phyloP scores from a whole-genome alignment of 2,113 vertebrate species.

The Syngnathus typhle region DNA sequence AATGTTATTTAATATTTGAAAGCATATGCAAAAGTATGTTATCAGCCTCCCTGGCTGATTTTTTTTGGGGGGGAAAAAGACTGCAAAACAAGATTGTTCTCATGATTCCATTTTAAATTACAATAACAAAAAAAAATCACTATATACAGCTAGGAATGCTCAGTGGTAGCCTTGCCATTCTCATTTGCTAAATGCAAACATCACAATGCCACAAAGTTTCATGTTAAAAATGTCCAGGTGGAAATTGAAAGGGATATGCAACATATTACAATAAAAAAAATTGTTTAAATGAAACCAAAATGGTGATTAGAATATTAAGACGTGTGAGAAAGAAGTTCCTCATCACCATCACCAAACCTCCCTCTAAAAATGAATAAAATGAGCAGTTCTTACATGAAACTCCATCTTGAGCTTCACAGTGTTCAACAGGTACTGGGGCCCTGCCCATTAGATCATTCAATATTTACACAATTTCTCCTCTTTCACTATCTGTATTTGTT shows the following conservation, averaged over 20 bases:
- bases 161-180: constrained; percentile 46
- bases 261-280: constrained; percentile 3
- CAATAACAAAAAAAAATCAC: constrained; percentile 63
- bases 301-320: constrained; percentile 18
- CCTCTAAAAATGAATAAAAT: constrained; percentile 46
- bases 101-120: constrained; percentile 61
- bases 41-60: too few relatives aligned
- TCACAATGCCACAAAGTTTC: constrained; percentile 39
- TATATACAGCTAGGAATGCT: constrained; percentile 58
- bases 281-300: constrained; percentile 18
- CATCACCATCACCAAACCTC: constrained; percentile 35
- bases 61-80: too few relatives aligned
- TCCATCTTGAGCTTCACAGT: constrained; percentile 15
- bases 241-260: constrained; percentile 15
- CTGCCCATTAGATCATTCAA: constrained; percentile 20
- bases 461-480: constrained; percentile 15
- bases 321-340: constrained; percentile 8
- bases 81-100: constrained; percentile 22
- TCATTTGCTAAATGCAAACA: constrained; percentile 41
- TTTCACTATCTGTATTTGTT: constrained; percentile 26
- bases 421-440: constrained; percentile 18
- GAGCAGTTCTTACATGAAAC: constrained; percentile 33
- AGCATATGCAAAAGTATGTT: too few relatives aligned
- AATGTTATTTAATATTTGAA: too few relatives aligned
- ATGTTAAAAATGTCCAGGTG: constrained; percentile 22